Conservation (phyloP, 2,113 vertebrate genomes). For the Camelus dromedarius region DNA sequence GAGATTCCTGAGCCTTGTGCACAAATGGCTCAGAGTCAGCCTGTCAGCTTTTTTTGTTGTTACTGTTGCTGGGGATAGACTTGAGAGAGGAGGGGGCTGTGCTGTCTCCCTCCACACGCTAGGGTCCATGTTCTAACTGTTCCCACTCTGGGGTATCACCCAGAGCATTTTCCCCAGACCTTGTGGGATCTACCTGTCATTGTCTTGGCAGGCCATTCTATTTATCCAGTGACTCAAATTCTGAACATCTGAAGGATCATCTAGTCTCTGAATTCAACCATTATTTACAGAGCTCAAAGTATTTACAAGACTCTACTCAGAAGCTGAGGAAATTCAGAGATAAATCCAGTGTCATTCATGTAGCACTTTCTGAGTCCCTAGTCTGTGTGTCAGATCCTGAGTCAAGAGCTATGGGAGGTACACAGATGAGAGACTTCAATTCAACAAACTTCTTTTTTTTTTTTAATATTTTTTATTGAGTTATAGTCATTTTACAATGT, state of each 20-base stretch:
- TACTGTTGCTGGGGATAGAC: background rate
- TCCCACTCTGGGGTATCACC: background rate
- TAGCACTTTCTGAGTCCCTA: background rate
- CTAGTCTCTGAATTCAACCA: background rate
- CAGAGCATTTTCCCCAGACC: background rate
- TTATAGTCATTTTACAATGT: too few species aligned
- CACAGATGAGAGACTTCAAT: background rate
- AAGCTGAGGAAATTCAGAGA: conserved; percentile 21
- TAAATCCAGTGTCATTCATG: background rate
- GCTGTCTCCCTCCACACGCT: background rate
- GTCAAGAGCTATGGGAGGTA: background rate
- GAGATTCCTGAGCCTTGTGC: background rate
- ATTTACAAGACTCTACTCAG: background rate
- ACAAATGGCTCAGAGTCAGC: background rate
- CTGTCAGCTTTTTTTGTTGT: background rate
- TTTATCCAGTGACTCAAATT: conserved; percentile 44
- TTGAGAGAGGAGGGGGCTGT: background rate
- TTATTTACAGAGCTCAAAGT: conserved; percentile 11
- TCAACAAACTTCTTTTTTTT: background rate
- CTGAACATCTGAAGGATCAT: background rate
- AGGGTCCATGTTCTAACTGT: background rate
- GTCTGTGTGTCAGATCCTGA: background rate
- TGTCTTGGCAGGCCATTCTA: background rate
- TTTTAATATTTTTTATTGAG: too few species aligned
- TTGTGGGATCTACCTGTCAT: background rate